A percentile compares a stretch with the other conserved stretches of the same genome.
phyloP scores from a whole-genome alignment of 2,888 invertebrate species.

The Hyposoter didymator region DNA sequence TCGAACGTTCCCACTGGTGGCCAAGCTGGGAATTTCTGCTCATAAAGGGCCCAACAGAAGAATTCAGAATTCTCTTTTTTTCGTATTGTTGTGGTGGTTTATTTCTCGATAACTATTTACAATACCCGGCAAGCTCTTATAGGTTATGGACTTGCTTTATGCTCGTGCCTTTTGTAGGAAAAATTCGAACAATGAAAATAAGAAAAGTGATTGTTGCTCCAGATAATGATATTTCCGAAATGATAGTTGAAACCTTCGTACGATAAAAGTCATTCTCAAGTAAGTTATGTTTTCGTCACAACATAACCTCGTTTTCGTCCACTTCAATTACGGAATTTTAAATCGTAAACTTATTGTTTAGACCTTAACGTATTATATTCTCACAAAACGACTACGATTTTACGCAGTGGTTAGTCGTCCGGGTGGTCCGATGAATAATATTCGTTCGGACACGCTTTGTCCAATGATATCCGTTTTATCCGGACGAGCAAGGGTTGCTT shows the following conservation, averaged over 20 bases:
- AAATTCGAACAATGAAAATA: background rate
- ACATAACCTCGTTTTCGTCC: background rate
- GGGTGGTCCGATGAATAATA: too few species aligned
- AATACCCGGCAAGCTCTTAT: background rate
- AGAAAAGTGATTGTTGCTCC: background rate
- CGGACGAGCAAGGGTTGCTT: too few species aligned
- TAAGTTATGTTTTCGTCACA: constrained; percentile 1
- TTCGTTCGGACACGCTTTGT: too few species aligned
- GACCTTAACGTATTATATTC: too few species aligned
- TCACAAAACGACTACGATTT: too few species aligned
- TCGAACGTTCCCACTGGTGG: too few species aligned
- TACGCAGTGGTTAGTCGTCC: too few species aligned
- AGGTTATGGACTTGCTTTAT: background rate
- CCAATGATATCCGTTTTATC: too few species aligned
- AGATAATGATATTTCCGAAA: background rate
- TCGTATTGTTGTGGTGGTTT: background rate
- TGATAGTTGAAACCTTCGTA: background rate
- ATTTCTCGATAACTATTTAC: background rate
- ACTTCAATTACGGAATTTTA: too few species aligned
- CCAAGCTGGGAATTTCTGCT: background rate
- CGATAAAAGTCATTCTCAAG: constrained; percentile 1
- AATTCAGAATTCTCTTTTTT: background rate
- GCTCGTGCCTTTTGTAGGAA: background rate
- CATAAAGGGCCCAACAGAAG: background rate
- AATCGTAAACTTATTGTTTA: background rate